Percentiles rank a stretch among this genome's conserved stretches.
phyloP scores from a whole-genome alignment of 2,888 invertebrate species.

The Schizotus pectinicornis region DNA sequence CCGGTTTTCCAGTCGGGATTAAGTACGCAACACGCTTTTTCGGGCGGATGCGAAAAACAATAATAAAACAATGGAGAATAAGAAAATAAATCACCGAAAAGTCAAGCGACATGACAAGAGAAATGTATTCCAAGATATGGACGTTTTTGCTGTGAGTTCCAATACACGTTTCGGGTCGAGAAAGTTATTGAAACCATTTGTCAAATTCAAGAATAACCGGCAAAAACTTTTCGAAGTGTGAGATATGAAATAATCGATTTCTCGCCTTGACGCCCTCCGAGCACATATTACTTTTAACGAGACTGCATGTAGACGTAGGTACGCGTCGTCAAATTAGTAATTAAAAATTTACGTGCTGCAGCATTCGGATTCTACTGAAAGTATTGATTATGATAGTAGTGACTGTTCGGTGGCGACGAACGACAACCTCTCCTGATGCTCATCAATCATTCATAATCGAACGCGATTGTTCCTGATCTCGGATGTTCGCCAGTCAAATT shows the following conservation, averaged over 20 bases:
- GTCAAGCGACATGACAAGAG: slow-evolving; percentile 48
- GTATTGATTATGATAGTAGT: no score
- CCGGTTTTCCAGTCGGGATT: background rate
- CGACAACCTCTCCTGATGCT: no score
- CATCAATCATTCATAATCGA: no score
- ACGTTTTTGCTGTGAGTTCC: slow-evolving; percentile 47
- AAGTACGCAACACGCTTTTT: background rate
- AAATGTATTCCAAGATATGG: slow-evolving; percentile 50
- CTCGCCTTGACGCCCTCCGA: slow-evolving; percentile 29
- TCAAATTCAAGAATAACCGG: slow-evolving; percentile 47
- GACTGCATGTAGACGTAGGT: no score
- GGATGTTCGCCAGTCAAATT: no score
- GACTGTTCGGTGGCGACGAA: no score
- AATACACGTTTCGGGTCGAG: slow-evolving; percentile 48
- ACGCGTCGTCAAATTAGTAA: no score
- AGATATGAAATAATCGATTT: slow-evolving; percentile 48
- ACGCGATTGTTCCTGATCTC: no score
- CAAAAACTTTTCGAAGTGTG: slow-evolving; percentile 43
- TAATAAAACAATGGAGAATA: slow-evolving; percentile 43
- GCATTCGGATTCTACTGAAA: no score
- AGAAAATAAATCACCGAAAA: slow-evolving; percentile 47
- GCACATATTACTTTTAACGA: no score
- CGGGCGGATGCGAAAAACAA: slow-evolving; percentile 32
- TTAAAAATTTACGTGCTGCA: no score
- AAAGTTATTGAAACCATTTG: slow-evolving; percentile 54